phyloP scores from a whole-genome alignment of 2,888 invertebrate genomes.

The Nymphalis polychloros region DNA sequence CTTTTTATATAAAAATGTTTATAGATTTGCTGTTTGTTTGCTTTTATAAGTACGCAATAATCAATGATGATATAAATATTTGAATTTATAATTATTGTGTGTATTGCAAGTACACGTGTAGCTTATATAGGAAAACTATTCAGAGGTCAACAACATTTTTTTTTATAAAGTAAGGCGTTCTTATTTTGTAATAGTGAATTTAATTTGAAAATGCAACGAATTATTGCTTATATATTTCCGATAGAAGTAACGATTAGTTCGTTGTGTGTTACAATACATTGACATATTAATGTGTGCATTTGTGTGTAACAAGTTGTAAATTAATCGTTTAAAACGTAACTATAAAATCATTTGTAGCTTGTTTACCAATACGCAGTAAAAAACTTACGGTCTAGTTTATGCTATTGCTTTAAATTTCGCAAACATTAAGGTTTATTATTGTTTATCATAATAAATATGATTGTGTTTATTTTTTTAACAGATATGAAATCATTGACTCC shows the following conservation, averaged over 20 bases:
- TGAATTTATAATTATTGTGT: neutral
- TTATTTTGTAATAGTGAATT: neutral
- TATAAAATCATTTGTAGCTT: neutral
- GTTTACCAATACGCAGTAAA: neutral
- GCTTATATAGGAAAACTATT: neutral
- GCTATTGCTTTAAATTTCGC: too few species aligned
- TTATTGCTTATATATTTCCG: neutral
- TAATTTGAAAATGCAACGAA: neutral
- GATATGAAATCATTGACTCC: too few species aligned
- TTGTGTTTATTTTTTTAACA: too few species aligned
- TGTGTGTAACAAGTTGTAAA: conserved; percentile 22
- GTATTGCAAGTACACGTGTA: neutral
- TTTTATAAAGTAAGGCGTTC: neutral
- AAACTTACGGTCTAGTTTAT: too few species aligned
- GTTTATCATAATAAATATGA: too few species aligned
- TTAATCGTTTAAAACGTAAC: conserved; percentile 28
- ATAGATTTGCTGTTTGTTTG: too few species aligned
- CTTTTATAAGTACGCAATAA: neutral
- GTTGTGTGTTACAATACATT: conserved; percentile 10
- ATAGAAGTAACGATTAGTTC: neutral
- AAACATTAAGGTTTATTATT: too few species aligned
- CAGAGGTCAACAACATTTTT: neutral
- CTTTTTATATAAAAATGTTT: too few species aligned
- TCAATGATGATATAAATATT: neutral
- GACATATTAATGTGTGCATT: neutral